Conservation (phyloP, 1,140 invertebrate genomes). For the Neotoxoptera formosana region DNA sequence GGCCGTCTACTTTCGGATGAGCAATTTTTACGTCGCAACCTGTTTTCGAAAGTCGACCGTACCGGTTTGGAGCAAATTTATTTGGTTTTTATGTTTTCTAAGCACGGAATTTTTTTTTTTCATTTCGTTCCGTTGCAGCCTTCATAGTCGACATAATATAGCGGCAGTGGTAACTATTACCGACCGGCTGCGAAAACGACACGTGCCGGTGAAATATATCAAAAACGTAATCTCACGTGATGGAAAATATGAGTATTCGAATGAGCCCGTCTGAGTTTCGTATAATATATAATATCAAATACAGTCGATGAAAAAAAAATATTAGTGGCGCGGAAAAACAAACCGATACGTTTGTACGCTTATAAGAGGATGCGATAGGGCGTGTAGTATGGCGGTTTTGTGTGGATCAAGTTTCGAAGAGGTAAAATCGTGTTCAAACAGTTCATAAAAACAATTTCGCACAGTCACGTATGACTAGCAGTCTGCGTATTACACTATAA, state of each 20-base stretch:
- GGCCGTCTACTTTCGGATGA: constrained; percentile 38
- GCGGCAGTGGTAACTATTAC: background rate
- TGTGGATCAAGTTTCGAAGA: background rate
- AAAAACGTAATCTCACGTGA: background rate
- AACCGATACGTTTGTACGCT: background rate
- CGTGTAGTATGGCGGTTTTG: no score
- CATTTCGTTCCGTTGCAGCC: background rate
- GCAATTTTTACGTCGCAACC: constrained; percentile 19
- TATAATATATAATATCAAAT: background rate
- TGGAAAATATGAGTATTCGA: background rate
- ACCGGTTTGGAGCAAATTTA: background rate
- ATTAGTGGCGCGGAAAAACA: background rate
- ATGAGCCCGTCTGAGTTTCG: background rate
- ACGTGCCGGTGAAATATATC: background rate
- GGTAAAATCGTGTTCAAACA: background rate
- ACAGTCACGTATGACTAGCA: no score
- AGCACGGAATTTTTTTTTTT: background rate
- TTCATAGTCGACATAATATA: background rate
- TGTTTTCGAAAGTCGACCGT: constrained; percentile 48
- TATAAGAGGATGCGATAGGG: background rate
- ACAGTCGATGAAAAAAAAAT: background rate
- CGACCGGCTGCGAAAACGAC: background rate
- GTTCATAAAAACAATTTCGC: background rate
- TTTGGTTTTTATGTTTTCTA: background rate
- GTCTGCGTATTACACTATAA: background rate